Conservation (phyloP, 2,888 invertebrate species). For the Lasius platythorax region DNA sequence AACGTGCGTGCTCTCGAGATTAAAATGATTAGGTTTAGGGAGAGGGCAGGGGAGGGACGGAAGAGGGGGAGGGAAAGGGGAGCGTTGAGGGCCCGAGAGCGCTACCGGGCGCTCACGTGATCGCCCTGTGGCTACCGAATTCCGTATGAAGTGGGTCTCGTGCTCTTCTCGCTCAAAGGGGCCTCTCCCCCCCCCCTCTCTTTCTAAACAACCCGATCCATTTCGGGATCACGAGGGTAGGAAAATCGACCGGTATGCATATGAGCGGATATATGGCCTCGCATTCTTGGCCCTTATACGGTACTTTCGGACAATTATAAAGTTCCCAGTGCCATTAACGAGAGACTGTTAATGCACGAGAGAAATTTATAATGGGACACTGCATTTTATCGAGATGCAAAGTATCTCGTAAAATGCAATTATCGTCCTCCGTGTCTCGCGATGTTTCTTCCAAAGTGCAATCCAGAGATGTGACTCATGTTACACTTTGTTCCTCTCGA, state of each 20-base stretch:
- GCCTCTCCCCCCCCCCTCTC: conserved; percentile 13
- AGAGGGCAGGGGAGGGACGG: not conserved
- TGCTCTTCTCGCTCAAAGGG: conserved; percentile 49
- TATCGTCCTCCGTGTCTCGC: not conserved
- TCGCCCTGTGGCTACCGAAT: conserved; percentile 83
- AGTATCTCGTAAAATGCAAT: conserved; percentile 8
- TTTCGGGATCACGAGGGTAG: conserved; percentile 40
- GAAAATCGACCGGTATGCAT: conserved; percentile 35
- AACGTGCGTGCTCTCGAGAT: conserved; percentile 73
- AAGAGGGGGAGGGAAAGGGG: not conserved
- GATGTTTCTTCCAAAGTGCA: not conserved
- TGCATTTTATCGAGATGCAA: not conserved
- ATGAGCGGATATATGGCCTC: conserved; percentile 14
- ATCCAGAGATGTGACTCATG: not conserved
- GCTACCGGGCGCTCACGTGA: conserved; percentile 81
- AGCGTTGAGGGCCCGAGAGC: conserved; percentile 73
- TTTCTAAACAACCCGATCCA: conserved; percentile 59
- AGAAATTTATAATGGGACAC: not conserved
- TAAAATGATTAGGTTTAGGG: conserved; percentile 82
- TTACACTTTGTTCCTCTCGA: not conserved
- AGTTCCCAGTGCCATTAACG: not conserved
- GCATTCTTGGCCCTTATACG: not conserved
- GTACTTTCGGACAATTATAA: not conserved
- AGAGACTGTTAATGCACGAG: not conserved
- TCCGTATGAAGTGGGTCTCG: conserved; percentile 87